These are phyloP conservation scores for Strigamia transsilvanica DNA, from an alignment of 2,888 invertebrate species.

Conservation along the genomic window DNA sequence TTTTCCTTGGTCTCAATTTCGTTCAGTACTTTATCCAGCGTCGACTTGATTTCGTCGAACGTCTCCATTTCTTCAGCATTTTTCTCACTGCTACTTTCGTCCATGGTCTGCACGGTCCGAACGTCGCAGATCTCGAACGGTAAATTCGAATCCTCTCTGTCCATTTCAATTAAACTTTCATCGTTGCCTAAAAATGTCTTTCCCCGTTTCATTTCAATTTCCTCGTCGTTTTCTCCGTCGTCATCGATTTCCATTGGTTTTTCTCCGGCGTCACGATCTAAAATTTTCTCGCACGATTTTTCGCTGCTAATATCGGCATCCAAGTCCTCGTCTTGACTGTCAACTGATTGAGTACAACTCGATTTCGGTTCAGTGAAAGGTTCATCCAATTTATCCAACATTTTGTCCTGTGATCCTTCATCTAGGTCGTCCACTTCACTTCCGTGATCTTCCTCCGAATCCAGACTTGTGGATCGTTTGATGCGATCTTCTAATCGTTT, in stretches of 20 bases:
- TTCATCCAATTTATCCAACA: conserved; percentile 53
- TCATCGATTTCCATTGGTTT: conserved; percentile 42
- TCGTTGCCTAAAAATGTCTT: conserved; percentile 52
- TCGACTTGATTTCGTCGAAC: neutral
- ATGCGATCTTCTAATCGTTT: neutral
- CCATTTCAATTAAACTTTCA: neutral
- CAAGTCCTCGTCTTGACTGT: conserved; percentile 44
- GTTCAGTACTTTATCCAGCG: conserved; percentile 52
- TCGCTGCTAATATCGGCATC: conserved; percentile 53
- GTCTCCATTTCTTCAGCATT: neutral
- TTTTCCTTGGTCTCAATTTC: neutral
- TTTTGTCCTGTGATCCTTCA: conserved; percentile 54
- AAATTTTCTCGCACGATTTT: conserved; percentile 55
- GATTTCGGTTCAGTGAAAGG: conserved; percentile 18
- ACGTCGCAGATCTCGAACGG: conserved; percentile 6
- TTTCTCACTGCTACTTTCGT: neutral
- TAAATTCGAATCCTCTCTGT: neutral
- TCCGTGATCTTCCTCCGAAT: conserved; percentile 52
- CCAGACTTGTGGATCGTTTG: conserved; percentile 55
- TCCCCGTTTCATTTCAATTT: conserved; percentile 57
- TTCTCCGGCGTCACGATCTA: conserved; percentile 28
- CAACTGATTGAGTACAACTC: conserved; percentile 2
- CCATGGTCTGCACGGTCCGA: neutral
- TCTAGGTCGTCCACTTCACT: conserved; percentile 56
- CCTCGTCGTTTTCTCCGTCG: neutral